Evolutionary conservation across 2,888 invertebrate genomes (phyloP).

Genomic region (Tanypteryx hageni): DNA sequence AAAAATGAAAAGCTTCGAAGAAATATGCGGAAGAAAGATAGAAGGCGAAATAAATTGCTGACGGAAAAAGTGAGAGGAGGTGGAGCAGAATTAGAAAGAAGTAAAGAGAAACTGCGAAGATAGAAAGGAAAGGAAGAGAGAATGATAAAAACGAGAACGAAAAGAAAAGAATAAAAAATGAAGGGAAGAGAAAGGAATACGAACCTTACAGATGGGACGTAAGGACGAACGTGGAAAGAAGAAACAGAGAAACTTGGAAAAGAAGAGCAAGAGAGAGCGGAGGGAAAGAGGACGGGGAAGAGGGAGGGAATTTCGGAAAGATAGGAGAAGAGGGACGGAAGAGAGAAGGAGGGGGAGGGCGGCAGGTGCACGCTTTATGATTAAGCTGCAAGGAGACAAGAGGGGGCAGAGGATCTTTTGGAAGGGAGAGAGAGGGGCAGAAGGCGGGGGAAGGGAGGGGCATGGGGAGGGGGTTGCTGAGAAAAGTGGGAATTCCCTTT

Average conservation of each 20-base stretch:
- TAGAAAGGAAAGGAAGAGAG: not conserved
- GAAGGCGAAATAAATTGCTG: not conserved
- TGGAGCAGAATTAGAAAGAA: not conserved
- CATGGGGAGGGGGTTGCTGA: not conserved
- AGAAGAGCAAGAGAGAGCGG: not conserved
- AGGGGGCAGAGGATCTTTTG: not conserved
- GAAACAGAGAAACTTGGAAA: not conserved
- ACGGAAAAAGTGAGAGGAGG: not conserved
- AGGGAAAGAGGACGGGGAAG: not conserved
- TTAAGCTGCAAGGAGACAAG: slow-evolving; percentile 64
- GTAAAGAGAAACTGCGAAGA: not conserved
- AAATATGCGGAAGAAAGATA: not conserved
- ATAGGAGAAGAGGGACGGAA: not conserved
- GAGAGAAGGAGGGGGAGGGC: not conserved
- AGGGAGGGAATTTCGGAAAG: not conserved
- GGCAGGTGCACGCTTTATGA: slow-evolving; percentile 62
- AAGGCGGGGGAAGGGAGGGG: not conserved
- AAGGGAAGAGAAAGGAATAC: not conserved
- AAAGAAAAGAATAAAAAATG: not conserved
- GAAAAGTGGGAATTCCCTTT: slow-evolving; percentile 60
- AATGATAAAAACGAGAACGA: not conserved
- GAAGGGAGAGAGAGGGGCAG: not conserved
- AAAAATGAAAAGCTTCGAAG: not conserved
- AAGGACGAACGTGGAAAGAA: not conserved
- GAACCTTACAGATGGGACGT: not conserved